Base-by-base conservation (phyloP, 2,888 invertebrate genomes). In the Xanthia icteritia region DNA sequence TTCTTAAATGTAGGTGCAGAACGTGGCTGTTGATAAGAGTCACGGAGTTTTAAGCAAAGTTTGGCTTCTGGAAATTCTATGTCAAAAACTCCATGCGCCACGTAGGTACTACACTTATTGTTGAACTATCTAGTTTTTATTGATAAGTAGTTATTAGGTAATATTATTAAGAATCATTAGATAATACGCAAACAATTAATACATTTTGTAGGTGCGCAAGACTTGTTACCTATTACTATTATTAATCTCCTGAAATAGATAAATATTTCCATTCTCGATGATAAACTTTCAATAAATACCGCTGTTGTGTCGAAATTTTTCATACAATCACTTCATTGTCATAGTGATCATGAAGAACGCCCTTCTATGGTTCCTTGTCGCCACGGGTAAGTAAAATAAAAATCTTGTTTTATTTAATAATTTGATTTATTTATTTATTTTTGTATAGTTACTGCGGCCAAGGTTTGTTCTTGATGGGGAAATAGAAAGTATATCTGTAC, bases 241-340 rank as follows among this genome's bases (percentile, higher is more conserved):
- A 61, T 36, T 63, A 63, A 80, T 83, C 79, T 54, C 6, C 20
- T 20, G 3, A 68, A 60, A 42, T 13, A 51, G 51, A 79, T 79
- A 13, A 58, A 64, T 79, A 64, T 83, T 56, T 77, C 15, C 0
- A 23, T 31, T 13, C n/a, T 54, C 3, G 11, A n/a, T 48, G 83
- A 85, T 83, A 82, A 83, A 60, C 9, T 67, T 56, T 76, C 13
- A 70, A 83, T 83, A 85, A 85, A 83, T 85, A 85, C 51, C 8
- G 31, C 6, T 51, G 72, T 39, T 42, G 39, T 48, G 17, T 15
- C 8, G 27, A 64, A 17, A 42, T 27, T 3, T 27, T 51, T 83
- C 36, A 71, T 4, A 72, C 48, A 9, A 27, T 54, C 31, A 51
- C 36, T 68, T 56, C 11, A 39, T 17, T 31, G 17, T 17, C 36